phyloP scores from a whole-genome alignment of 2,797 vertebrate species.

The Pitangus sulphuratus region DNA sequence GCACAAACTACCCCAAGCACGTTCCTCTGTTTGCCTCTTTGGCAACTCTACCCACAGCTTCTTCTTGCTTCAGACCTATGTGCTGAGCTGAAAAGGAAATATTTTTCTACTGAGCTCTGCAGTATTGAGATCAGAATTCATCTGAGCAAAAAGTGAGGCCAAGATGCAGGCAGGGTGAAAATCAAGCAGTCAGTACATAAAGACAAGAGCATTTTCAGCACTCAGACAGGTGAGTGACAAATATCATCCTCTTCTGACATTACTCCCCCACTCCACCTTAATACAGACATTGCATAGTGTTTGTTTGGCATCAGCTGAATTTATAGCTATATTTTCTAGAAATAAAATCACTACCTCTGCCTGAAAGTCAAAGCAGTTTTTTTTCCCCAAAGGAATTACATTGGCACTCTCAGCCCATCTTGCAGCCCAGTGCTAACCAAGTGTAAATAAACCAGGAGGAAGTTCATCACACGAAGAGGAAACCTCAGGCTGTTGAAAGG shows the following conservation, averaged over 20 bases:
- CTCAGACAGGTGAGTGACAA: not conserved
- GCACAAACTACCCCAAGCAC: not conserved
- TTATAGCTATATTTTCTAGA: slow-evolving; percentile 41
- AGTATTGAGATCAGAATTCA: not conserved
- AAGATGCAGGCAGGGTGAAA: not conserved
- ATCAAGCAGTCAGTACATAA: not conserved
- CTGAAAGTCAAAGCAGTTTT: not conserved
- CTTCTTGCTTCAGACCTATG: not conserved
- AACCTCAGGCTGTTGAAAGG: not conserved
- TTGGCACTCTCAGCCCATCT: not conserved
- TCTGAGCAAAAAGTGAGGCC: not conserved
- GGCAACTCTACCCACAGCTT: not conserved
- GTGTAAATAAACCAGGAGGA: not conserved
- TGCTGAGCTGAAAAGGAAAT: not conserved
- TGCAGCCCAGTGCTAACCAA: not conserved
- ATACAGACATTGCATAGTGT: not conserved
- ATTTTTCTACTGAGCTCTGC: not conserved
- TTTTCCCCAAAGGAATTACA: not conserved
- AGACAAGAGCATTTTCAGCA: not conserved
- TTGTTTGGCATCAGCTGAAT: not conserved
- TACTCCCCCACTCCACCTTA: not conserved
- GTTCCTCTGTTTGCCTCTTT: not conserved
- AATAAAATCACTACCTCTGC: not conserved
- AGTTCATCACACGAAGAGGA: not conserved
- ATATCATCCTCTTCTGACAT: not conserved